Conservation (phyloP, 2,113 vertebrate genomes). For the Dromiciops gliroides region DNA sequence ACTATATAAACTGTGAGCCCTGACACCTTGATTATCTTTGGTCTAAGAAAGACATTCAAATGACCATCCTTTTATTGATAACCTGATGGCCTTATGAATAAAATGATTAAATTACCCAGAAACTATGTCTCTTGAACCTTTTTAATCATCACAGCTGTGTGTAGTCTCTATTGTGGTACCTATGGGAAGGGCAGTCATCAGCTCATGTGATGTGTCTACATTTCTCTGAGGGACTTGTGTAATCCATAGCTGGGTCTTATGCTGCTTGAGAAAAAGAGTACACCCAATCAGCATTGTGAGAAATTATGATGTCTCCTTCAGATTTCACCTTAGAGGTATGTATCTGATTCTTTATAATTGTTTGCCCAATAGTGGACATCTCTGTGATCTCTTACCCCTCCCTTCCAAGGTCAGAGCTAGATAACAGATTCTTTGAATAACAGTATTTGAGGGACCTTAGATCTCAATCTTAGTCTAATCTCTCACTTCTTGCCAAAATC, state of each 20-base stretch:
- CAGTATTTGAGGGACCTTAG: not conserved
- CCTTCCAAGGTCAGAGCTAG: not conserved
- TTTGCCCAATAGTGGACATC: not conserved
- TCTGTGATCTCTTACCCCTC: not conserved
- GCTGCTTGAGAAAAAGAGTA: not conserved
- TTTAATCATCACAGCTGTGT: too few species aligned
- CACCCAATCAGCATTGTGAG: not conserved
- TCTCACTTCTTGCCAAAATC: not conserved
- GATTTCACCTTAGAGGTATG: not conserved
- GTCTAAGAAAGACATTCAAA: too few species aligned
- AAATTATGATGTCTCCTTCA: not conserved
- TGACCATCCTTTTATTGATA: too few species aligned
- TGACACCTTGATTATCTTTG: too few species aligned
- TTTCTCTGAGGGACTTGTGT: not conserved
- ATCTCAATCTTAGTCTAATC: not conserved
- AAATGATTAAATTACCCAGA: too few species aligned
- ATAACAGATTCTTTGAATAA: not conserved
- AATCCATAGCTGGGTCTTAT: not conserved
- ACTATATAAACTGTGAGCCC: too few species aligned
- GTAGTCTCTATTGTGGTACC: not conserved
- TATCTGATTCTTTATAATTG: not conserved
- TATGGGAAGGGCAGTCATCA: not conserved
- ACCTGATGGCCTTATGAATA: too few species aligned
- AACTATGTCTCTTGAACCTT: too few species aligned
- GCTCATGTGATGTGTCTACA: not conserved